Conservation (phyloP, 2,113 vertebrate species). For the Symphodus melops region DNA sequence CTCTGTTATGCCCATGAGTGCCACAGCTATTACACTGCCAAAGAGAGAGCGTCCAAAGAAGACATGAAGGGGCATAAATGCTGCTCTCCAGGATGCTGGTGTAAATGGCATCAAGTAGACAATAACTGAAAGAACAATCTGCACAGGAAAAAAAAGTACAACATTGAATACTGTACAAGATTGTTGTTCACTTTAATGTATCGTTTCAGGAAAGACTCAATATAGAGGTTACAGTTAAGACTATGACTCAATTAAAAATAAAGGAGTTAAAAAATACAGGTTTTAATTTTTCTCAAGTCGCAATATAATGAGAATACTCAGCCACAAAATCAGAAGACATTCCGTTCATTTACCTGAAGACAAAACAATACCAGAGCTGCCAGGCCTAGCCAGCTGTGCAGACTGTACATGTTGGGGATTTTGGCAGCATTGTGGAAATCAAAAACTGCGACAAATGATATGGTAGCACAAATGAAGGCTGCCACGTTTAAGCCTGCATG, state of each 20-base stretch:
- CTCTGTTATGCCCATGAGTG: slow-evolving; percentile 95
- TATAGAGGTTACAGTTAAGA: neutral
- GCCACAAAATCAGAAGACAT: neutral
- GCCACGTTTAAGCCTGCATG: slow-evolving; percentile 90
- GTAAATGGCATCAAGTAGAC: slow-evolving; percentile 91
- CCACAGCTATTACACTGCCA: slow-evolving; percentile 86
- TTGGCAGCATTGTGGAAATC: slow-evolving; percentile 88
- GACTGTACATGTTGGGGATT: slow-evolving; percentile 96
- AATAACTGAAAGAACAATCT: slow-evolving; percentile 89
- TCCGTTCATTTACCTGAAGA: slow-evolving; percentile 86
- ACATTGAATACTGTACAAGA: slow-evolving; percentile 8
- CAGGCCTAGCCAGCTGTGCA: slow-evolving; percentile 98
- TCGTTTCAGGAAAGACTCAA: slow-evolving; percentile 1
- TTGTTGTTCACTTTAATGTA: slow-evolving; percentile 11
- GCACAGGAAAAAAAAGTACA: slow-evolving; percentile 54
- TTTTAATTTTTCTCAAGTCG: neutral
- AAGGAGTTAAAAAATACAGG: too few species aligned
- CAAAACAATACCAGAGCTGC: slow-evolving; percentile 85
- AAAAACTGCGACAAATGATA: slow-evolving; percentile 91
- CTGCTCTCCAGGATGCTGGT: slow-evolving; percentile 82
- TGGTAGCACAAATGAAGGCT: slow-evolving; percentile 85
- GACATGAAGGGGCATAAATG: slow-evolving; percentile 90
- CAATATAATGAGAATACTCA: neutral
- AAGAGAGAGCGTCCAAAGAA: slow-evolving; percentile 92
- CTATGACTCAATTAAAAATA: too few species aligned